Evolutionary conservation across 2,797 vertebrate genomes (phyloP), one percentile per base, ranked within the genome.

Genomic region (Melanotaenia parkinsoni): DNA sequence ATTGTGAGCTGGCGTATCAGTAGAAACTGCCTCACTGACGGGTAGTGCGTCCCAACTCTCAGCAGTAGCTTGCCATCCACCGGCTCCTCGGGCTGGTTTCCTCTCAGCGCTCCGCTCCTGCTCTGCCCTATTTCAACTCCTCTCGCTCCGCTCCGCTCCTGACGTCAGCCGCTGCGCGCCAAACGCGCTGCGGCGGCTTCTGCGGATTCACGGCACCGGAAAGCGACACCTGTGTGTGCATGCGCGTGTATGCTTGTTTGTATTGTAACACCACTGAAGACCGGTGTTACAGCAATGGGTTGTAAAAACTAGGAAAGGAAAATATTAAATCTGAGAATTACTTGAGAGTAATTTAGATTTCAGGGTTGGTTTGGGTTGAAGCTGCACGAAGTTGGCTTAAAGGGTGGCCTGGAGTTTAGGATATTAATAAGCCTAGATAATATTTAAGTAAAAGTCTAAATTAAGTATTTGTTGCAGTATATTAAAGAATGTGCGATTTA

Each of bases 41-140:
- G 54, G 67, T 70, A 67, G 78, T 63, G 77, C 70, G 86, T 87
- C 69, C 88, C 77, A 85, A 83, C 89, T 86, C 83, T 91, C 82
- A 89, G 85, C 86, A 64, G 86, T 82, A 87, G 86, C 87, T 74
- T 37, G 81, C 89, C 93, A 90, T 93, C 84, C 86, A 89, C 88
- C 87, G 80, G 88, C 88, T 90, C 80, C 77, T 75, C 70, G 70
- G 93, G 90, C 56, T 87, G 77, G 74, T 77, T 80, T 86, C 71
- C 89, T 92, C 84, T 89, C 85, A 32, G 90, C 92, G 83, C 83
- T 81, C 38, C 80, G 86, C 84, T 80, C 77, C 77, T 74, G 90
- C 84, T 94, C 93, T 94, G 95, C 95, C 92, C 96, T 97, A 97
- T 98, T 96, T 98, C 91, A 93, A 87, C 90, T 69, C 86, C 93